These are phyloP conservation scores for Trissoscelio sp. DNA, from an alignment of 2,888 invertebrate species.

Conservation along the genomic window DNA sequence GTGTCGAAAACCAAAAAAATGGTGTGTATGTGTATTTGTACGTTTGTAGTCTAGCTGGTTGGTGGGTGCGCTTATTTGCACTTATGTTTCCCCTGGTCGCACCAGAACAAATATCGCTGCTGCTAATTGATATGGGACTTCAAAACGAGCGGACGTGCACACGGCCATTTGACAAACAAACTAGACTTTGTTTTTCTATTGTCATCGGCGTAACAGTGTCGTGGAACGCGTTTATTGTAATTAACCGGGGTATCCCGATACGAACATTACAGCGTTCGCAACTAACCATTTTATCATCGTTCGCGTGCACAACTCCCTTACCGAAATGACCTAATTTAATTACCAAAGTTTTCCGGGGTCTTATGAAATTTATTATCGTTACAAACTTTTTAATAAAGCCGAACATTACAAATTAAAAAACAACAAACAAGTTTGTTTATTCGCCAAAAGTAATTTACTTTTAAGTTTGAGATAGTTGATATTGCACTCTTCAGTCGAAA, in stretches of 20 bases:
- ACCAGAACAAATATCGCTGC: not conserved
- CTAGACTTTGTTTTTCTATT: constrained; percentile 25
- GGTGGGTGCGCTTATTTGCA: constrained; percentile 2
- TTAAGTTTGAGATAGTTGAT: too few species aligned
- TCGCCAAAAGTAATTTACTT: not conserved
- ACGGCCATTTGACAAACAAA: constrained; percentile 20
- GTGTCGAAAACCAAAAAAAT: not conserved
- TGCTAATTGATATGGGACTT: constrained; percentile 41
- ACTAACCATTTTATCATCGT: constrained; percentile 24
- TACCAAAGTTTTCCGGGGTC: constrained; percentile 34
- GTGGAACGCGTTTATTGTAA: constrained; percentile 23
- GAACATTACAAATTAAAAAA: constrained; percentile 11
- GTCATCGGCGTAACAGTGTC: constrained; percentile 15
- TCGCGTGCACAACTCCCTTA: not conserved
- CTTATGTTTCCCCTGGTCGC: not conserved
- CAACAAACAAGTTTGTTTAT: not conserved
- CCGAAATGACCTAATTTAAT: constrained; percentile 42
- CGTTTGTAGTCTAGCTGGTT: too few species aligned
- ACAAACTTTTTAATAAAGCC: constrained; percentile 10
- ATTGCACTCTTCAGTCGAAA: too few species aligned
- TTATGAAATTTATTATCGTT: constrained; percentile 33
- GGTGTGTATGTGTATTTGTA: not conserved
- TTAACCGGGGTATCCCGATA: constrained; percentile 40
- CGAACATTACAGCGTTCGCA: constrained; percentile 13
- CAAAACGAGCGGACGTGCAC: not conserved